Evolutionary conservation across 2,888 invertebrate genomes (phyloP).

Genomic region (Drosophila recens): DNA sequence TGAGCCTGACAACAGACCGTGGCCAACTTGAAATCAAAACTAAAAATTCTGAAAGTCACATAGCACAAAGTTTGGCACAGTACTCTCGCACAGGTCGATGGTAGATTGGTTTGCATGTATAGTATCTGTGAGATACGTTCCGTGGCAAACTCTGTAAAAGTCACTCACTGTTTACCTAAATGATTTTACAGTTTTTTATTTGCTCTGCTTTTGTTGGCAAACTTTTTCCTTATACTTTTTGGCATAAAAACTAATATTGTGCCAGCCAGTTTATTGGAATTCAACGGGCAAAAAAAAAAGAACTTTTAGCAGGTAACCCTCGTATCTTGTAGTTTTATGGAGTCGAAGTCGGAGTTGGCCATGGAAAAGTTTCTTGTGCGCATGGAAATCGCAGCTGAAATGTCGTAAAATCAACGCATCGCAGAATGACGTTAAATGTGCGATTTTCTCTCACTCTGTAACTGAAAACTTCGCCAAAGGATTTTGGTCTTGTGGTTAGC

Average conservation of each 20-base stretch:
- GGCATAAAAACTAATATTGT: constrained; percentile 75
- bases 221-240: constrained; percentile 30
- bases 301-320: constrained; percentile 65
- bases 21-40: constrained; percentile 74
- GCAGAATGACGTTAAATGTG: constrained; percentile 70
- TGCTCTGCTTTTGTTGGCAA: constrained; percentile 50
- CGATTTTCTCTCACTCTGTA: constrained; percentile 19
- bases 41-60: constrained; percentile 79
- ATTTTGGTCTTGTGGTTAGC: constrained; percentile 66
- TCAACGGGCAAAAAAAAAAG: constrained; percentile 30
- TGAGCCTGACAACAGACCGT: constrained; percentile 59
- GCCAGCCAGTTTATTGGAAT: constrained; percentile 75
- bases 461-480: constrained; percentile 56
- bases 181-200: constrained; percentile 71
- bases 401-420: constrained; percentile 79
- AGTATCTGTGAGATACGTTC: constrained; percentile 21
- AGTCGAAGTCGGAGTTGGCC: constrained; percentile 41
- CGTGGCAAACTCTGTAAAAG: constrained; percentile 63
- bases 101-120: constrained; percentile 9
- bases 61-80: constrained; percentile 63
- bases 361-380: constrained; percentile 41
- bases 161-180: constrained; percentile 79
- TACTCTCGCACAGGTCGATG: constrained; percentile 19
- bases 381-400: constrained; percentile 73
- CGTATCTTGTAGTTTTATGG: constrained; percentile 75